Evolutionary conservation across 2,797 vertebrate species (phyloP).

Genomic region (Danio albolineatus): DNA sequence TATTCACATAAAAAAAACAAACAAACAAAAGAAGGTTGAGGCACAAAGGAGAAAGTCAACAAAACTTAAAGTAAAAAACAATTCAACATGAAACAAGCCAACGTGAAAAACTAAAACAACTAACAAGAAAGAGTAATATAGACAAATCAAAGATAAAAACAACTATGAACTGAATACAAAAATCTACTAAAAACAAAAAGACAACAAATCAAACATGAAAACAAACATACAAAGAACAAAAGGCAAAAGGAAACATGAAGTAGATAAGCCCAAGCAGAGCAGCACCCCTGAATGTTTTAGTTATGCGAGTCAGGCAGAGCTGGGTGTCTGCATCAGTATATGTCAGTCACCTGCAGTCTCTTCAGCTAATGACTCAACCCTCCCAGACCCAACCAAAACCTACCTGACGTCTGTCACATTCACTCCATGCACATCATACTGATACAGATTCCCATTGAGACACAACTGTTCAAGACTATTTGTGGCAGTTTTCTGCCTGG

Average conservation of each 20-base stretch:
- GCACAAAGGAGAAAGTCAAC: too few species aligned
- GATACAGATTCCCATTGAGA: not conserved
- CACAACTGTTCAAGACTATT: not conserved
- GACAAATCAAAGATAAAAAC: not conserved
- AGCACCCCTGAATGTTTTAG: not conserved
- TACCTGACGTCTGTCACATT: slow-evolving; percentile 52
- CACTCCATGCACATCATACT: slow-evolving; percentile 50
- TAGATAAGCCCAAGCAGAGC: not conserved
- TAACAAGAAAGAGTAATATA: not conserved
- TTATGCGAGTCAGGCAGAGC: slow-evolving; percentile 60
- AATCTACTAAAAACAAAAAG: not conserved
- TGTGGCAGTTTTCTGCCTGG: not conserved
- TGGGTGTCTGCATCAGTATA: slow-evolving; percentile 61
- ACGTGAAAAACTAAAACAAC: not conserved
- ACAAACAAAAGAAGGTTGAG: too few species aligned
- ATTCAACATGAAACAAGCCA: not conserved
- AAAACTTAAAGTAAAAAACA: too few species aligned
- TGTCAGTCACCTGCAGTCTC: slow-evolving; percentile 50
- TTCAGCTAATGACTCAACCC: slow-evolving; percentile 55
- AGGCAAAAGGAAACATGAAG: not conserved
- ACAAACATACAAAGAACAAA: too few species aligned
- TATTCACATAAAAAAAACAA: too few species aligned
- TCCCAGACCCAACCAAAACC: slow-evolving; percentile 18
- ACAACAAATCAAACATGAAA: not conserved
- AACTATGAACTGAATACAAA: not conserved